These are phyloP conservation scores for Drosophila bifasciata DNA, from an alignment of 1,140 invertebrate species.

Conservation along the genomic window DNA sequence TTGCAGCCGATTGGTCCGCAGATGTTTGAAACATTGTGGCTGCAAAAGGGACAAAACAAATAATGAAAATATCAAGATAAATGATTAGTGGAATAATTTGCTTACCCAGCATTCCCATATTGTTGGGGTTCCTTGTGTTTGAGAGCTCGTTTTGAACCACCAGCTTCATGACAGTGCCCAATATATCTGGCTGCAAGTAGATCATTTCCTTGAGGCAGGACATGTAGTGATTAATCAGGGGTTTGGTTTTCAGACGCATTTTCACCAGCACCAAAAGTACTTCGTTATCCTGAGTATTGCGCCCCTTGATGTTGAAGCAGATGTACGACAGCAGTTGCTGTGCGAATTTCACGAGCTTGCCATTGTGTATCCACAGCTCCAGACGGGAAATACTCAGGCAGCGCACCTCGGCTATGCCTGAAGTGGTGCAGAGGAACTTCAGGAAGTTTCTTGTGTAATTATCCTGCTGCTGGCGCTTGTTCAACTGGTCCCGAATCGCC, in stretches of 20 bases:
- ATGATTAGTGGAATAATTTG: not conserved
- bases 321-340: slow-evolving; percentile 97
- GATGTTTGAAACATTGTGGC: slow-evolving; percentile 93
- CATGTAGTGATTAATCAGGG: slow-evolving; percentile 94
- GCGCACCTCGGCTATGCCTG: slow-evolving; percentile 93
- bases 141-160: slow-evolving; percentile 98
- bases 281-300: slow-evolving; percentile 93
- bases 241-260: slow-evolving; percentile 96
- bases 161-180: slow-evolving; percentile 94
- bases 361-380: slow-evolving; percentile 98
- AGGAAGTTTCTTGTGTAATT: slow-evolving; percentile 95
- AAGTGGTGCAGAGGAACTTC: slow-evolving; percentile 91
- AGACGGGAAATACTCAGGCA: slow-evolving; percentile 92
- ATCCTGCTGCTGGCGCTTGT: slow-evolving; percentile 92
- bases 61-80: not conserved
- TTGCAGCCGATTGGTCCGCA: slow-evolving; percentile 90
- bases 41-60: slow-evolving; percentile 69
- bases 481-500: slow-evolving; percentile 93
- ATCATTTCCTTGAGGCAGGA: slow-evolving; percentile 90
- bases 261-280: slow-evolving; percentile 95
- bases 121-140: slow-evolving; percentile 95
- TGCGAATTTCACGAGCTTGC: slow-evolving; percentile 94
- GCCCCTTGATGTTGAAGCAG: slow-evolving; percentile 91
- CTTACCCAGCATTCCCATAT: slow-evolving; percentile 88
- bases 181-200: slow-evolving; percentile 88